Evolutionary conservation across 2,797 vertebrate genomes (phyloP).

Genomic region (Valencia hispanica): DNA sequence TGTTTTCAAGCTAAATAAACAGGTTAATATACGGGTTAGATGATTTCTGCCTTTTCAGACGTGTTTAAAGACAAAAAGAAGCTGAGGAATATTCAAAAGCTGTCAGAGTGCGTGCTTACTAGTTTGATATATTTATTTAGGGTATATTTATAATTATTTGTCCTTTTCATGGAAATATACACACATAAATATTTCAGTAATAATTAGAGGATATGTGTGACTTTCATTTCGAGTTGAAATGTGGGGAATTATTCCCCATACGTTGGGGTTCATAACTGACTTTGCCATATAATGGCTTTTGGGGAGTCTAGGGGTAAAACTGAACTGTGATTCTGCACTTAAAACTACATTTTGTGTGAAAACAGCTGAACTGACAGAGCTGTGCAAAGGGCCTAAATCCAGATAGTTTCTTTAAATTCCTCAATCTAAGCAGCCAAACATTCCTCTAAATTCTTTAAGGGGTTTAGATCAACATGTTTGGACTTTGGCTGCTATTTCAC

Average conservation of each 20-base stretch:
- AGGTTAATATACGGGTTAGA: background rate
- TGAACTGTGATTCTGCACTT: background rate
- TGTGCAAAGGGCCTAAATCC: background rate
- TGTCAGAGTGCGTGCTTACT: background rate
- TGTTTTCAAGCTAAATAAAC: background rate
- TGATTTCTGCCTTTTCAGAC: background rate
- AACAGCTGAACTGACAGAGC: background rate
- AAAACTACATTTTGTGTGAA: background rate
- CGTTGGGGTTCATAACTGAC: background rate
- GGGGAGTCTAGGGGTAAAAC: background rate
- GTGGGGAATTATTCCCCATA: no score
- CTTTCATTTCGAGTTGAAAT: background rate
- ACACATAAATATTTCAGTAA: background rate
- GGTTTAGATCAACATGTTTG: background rate
- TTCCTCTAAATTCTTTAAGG: background rate
- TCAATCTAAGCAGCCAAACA: background rate
- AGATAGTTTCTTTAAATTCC: background rate
- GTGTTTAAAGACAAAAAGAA: background rate
- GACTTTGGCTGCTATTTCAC: background rate
- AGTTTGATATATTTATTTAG: background rate
- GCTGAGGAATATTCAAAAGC: background rate
- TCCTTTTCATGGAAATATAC: conserved; percentile 1
- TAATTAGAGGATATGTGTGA: background rate
- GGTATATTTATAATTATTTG: background rate
- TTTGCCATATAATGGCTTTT: background rate